Evolutionary conservation across 2,797 vertebrate species (phyloP).

Genomic region (Esox lucius): DNA sequence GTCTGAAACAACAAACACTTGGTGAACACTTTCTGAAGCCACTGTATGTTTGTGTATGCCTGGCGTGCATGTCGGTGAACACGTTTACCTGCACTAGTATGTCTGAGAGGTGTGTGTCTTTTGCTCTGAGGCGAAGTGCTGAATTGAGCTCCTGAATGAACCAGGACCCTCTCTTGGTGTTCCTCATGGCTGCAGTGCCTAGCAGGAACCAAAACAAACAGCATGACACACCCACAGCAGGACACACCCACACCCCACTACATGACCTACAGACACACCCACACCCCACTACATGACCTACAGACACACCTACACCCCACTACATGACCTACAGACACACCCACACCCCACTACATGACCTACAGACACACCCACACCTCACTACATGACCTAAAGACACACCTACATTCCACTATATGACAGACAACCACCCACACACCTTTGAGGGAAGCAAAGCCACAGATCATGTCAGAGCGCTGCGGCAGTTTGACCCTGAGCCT

Average conservation of each 20-base stretch:
- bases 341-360: neutral
- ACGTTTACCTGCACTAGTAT: slow-evolving; percentile 89
- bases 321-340: too few species aligned
- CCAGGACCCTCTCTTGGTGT: slow-evolving; percentile 96
- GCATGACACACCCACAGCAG: neutral
- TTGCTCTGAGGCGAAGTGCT: slow-evolving; percentile 82
- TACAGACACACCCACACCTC: neutral
- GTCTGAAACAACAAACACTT: too few species aligned
- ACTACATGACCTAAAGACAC: neutral
- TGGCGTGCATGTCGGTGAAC: slow-evolving; percentile 3
- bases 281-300: too few species aligned
- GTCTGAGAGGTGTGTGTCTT: slow-evolving; percentile 89
- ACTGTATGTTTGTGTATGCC: slow-evolving; percentile 6
- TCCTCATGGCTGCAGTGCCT: slow-evolving; percentile 91
- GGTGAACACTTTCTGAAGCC: neutral
- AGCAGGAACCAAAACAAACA: slow-evolving; percentile 14
- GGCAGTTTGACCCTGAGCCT: slow-evolving; percentile 84
- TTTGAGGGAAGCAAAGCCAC: slow-evolving; percentile 92
- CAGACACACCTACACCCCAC: neutral
- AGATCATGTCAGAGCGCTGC: slow-evolving; percentile 95
- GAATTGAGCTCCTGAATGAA: slow-evolving; percentile 88
- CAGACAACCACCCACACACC: slow-evolving; percentile 54
- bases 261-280: neutral
- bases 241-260: neutral
- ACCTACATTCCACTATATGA: neutral